These are phyloP conservation scores for Dicranocentrus wangi DNA, from an alignment of 2,888 invertebrate genomes.

Conservation along the genomic window DNA sequence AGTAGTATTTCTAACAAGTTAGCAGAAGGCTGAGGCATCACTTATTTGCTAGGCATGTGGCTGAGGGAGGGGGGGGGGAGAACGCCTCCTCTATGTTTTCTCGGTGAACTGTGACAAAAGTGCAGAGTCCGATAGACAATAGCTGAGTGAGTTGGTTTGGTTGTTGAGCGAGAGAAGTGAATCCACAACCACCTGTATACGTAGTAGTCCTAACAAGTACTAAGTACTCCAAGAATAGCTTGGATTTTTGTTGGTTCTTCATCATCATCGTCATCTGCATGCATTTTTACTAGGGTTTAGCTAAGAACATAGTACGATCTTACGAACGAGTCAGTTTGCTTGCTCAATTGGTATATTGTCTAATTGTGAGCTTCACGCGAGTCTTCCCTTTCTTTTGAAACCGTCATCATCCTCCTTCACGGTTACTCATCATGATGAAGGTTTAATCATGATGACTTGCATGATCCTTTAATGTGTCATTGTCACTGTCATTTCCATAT, in stretches of 20 bases:
- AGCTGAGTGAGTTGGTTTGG: constrained; percentile 19
- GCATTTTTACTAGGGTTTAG: no score
- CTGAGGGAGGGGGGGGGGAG: no score
- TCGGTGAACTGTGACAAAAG: constrained; percentile 46
- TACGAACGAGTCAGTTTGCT: background rate
- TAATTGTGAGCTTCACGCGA: background rate
- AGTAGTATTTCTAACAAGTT: no score
- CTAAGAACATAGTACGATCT: background rate
- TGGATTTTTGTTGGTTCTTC: background rate
- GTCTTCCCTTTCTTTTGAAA: constrained; percentile 40
- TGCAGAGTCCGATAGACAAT: constrained; percentile 48
- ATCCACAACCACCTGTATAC: no score
- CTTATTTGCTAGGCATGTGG: no score
- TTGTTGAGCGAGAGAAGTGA: no score
- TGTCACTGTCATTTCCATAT: constrained; percentile 57
- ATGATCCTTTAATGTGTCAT: constrained; percentile 38
- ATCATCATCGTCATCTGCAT: background rate
- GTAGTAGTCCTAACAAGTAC: constrained; percentile 10
- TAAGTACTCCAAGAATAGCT: constrained; percentile 8
- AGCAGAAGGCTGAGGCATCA: no score
- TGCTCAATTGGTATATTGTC: constrained; percentile 25
- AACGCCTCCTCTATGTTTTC: constrained; percentile 43
- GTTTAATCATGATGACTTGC: constrained; percentile 45
- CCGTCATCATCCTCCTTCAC: constrained; percentile 18
- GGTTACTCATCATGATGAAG: constrained; percentile 4